phyloP scores from a whole-genome alignment of 2,113 vertebrate species.

The Paracanthobrama guichenoti region DNA sequence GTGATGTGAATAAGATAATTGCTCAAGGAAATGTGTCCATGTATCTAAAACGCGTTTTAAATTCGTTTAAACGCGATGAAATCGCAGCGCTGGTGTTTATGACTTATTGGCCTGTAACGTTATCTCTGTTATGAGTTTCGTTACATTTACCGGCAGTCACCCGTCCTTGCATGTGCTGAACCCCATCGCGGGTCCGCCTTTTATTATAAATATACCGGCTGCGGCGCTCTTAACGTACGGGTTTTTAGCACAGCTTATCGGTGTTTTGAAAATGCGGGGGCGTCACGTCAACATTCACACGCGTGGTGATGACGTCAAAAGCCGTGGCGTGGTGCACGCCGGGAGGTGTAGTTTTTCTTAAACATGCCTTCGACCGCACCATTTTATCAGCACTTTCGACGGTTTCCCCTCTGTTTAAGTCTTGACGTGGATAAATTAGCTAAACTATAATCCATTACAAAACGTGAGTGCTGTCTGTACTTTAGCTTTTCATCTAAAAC shows the following conservation, averaged over 20 bases:
- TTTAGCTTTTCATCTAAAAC: no score
- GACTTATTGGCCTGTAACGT: background rate
- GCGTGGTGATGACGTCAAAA: constrained; percentile 49
- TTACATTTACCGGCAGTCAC: background rate
- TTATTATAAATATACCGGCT: background rate
- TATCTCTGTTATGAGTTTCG: no score
- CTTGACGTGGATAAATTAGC: background rate
- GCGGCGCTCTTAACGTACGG: background rate
- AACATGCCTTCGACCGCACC: constrained; percentile 52
- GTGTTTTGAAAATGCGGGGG: constrained; percentile 58
- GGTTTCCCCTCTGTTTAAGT: background rate
- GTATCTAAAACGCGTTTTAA: background rate
- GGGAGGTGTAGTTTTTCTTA: constrained; percentile 64
- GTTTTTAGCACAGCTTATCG: background rate
- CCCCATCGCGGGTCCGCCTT: background rate
- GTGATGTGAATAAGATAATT: background rate
- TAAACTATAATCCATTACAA: background rate
- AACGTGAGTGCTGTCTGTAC: background rate
- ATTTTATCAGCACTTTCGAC: constrained; percentile 62
- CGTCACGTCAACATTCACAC: constrained; percentile 41
- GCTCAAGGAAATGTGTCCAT: background rate
- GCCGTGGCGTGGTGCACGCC: constrained; percentile 58
- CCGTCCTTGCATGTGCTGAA: background rate
- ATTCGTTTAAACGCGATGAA: background rate
- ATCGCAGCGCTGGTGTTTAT: background rate